Evolutionary conservation across 1,140 invertebrate genomes (phyloP), one percentile per base, ranked within the genome.

Genomic region (Druon quercuslanigerum): DNA sequence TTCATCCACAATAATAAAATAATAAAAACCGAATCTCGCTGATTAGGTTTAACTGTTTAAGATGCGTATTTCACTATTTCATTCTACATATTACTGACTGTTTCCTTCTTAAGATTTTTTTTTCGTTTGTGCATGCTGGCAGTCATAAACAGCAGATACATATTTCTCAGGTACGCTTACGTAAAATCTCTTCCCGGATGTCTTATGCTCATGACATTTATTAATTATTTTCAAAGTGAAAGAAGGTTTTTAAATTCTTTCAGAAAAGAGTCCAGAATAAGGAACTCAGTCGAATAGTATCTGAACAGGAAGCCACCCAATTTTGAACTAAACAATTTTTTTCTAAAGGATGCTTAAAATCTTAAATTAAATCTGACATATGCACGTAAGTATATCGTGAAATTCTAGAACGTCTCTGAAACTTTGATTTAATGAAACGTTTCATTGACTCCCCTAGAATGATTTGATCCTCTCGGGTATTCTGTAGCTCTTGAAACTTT

Each of bases 141-240:
- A 40, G 25, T 40, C 52, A 54, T 54, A 54, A 54, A 54, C 52
- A 54, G 52, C 52, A 54, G 11, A 40, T 66, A 66, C 25, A 66
- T 40, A 66, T 66, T 66, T 66, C 57, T 33, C 57, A 66, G 25
- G 57, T 66, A 6, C 13, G 9, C 57, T 66, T 66, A 66, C 57
- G 57, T 66, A 66, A 66, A 66, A 66, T 66, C 57, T 66, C 33
- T 66, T 66, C 57, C 57, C 14, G 57, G 57, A 66, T 66, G 57
- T 66, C 57, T 33, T 40, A 40, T 13, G 25, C 57, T 14, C 9
- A 46, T 66, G 57, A 66, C 25, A 66, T 66, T 66, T 25, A 40
- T 12, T 66, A 56, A 56, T 56, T 33, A 66, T 66, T 40, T 20
- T 66, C 33, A 20, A 25, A 13, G 16, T 33, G 33, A 66, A 46